Evolutionary conservation across 53 echinoderm and acorn worm species (phyloP), one percentile per base, ranked within the genome.

Genomic region (Paelopatides confundens): DNA sequence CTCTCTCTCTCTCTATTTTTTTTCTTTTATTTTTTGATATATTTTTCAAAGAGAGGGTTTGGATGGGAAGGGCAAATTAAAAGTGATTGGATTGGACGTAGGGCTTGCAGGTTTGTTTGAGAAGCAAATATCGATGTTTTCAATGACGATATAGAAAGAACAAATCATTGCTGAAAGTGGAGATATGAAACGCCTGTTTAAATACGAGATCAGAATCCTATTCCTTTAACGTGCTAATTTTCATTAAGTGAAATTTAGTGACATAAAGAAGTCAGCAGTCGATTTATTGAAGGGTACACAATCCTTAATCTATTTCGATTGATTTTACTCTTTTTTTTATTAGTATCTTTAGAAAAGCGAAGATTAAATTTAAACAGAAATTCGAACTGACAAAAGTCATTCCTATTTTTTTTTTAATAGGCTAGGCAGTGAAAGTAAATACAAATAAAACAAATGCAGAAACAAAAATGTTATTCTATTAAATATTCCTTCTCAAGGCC

Each of bases 51-150:
- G 58, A 58, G 58, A 58, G 58, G 58, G 58, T 58, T 58, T 58
- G n/a, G 24, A 21, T 18, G 17, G 74, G 40, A 46, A 74, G 46
- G 74, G 51, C 51, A 79, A 79, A 79, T 79, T 79, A 79, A 79
- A 79, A 79, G 49, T 48, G 51, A 79, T 79, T 79, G 79, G 51
- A 79, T 79, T 53, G 79, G 79, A 50, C 53, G 33, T 32, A 34
- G 52, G 33, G 79, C 47, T 50, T 52, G 53, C 79, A 79, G 79
- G 79, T 79, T 79, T 79, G 79, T 79, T 79, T 79, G 79, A 50
- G 79, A 79, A 79, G 33, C 54, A 79, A 79, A 79, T 52, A 79
- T 33, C 26, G 79, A 13, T 79, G 79, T 43, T 53, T 79, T 79
- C 51, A 23, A 58, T 21, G 5, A 58, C 18, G 58, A 6, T 58